Conservation (phyloP, 2,888 invertebrate species). For the Catotricha subobsoleta region DNA sequence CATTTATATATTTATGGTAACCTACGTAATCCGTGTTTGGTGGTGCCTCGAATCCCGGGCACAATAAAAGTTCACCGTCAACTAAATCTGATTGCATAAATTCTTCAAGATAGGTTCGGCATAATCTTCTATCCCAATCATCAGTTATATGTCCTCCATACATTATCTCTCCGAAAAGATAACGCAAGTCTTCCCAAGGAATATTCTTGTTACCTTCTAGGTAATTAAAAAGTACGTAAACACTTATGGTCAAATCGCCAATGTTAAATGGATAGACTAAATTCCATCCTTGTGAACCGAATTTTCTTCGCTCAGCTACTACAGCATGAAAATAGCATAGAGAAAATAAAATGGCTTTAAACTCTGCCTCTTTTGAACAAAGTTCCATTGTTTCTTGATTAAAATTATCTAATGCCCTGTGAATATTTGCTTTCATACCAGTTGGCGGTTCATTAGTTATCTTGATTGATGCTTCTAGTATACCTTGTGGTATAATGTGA, state of each 20-base stretch:
- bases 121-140: slow-evolving; percentile 85
- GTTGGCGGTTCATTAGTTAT: slow-evolving; percentile 94
- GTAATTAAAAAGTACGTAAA: slow-evolving; percentile 80
- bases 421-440: slow-evolving; percentile 87
- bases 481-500: slow-evolving; percentile 61
- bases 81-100: slow-evolving; percentile 73
- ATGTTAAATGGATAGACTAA: slow-evolving; percentile 61
- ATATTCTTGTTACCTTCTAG: slow-evolving; percentile 75
- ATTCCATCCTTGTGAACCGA: slow-evolving; percentile 91
- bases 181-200: slow-evolving; percentile 89
- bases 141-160: slow-evolving; percentile 96
- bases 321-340: slow-evolving; percentile 93
- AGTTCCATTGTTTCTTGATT: slow-evolving; percentile 36
- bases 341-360: slow-evolving; percentile 76
- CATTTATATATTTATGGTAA: slow-evolving; percentile 78
- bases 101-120: slow-evolving; percentile 69
- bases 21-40: slow-evolving; percentile 75
- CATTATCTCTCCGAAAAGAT: slow-evolving; percentile 94
- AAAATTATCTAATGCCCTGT: slow-evolving; percentile 54
- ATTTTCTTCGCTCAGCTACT: slow-evolving; percentile 80
- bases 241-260: slow-evolving; percentile 82
- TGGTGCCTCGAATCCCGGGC: slow-evolving; percentile 72
- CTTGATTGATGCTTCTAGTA: slow-evolving; percentile 84
- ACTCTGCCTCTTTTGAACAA: slow-evolving; percentile 85
- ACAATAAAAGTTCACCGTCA: slow-evolving; percentile 69